Percentiles rank a stretch among this genome's conserved stretches.
phyloP scores from a whole-genome alignment of 2,888 invertebrate genomes.

The Philereme transversata region DNA sequence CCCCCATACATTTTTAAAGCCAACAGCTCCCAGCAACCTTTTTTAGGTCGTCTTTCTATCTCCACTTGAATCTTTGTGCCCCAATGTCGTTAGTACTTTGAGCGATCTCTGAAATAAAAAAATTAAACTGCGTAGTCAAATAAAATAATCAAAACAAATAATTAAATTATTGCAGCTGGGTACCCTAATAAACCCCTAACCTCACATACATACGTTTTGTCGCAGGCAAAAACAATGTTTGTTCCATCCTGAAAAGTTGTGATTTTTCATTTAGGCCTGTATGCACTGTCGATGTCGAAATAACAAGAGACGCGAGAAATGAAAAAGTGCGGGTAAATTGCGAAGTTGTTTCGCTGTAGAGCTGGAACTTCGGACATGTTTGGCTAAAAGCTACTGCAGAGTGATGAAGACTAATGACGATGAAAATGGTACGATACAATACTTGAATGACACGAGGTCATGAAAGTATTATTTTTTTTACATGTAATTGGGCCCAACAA shows the following conservation, averaged over 20 bases:
- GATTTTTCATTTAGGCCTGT: slow-evolving; percentile 9
- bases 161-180: no score
- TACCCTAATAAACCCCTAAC: no score
- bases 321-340: slow-evolving; percentile 50
- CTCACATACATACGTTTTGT: no score
- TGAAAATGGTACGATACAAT: slow-evolving; percentile 13
- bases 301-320: slow-evolving; percentile 46
- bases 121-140: no score
- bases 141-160: no score
- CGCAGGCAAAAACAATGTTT: neutral
- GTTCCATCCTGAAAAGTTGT: slow-evolving; percentile 7
- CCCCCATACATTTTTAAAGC: no score
- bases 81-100: no score
- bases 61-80: no score
- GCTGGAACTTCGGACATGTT: slow-evolving; percentile 24
- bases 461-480: neutral
- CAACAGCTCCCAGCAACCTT: no score
- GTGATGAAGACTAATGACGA: slow-evolving; percentile 23
- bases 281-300: slow-evolving; percentile 27
- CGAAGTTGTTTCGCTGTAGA: slow-evolving; percentile 7
- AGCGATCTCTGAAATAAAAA: no score
- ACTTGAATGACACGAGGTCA: slow-evolving; percentile 1
- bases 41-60: no score
- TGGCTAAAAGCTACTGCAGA: slow-evolving; percentile 24
- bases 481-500: no score